Evolutionary conservation across 2,113 vertebrate genomes (phyloP), one percentile per base, ranked within the genome.

Genomic region (Nerophis ophidion): DNA sequence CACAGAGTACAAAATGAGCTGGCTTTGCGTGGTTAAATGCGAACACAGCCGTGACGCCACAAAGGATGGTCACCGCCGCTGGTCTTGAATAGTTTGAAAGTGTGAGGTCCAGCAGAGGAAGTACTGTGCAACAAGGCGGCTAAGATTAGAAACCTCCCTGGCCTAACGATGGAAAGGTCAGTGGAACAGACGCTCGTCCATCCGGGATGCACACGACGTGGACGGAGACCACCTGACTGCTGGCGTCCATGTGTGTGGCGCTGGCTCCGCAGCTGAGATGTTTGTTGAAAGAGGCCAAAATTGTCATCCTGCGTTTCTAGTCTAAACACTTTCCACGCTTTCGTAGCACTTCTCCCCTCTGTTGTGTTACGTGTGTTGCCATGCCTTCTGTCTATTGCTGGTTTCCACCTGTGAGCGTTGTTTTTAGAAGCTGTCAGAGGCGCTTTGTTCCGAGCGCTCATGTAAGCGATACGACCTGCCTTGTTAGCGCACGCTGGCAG

Each of bases 281-380:
- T 84, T 89, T 85, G 81, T 88, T 85, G 82, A 84, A 81, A 87
- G 68, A 81, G 71, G 66, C 38, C 57, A 47, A 58, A 69, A 70
- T 75, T 75, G 68, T 82, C 76, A 66, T 79, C 68, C 42, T 42
- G 42, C 33, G 44, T 60, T 64, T 76, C 49, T 12, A 85, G 76
- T 69, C 79, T 83, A 84, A 86, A 86, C 81, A 81, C 68, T 78
- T 79, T 83, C 72, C 72, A 71, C 75, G 26, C 46, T 26, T 53
- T 64, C 56, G 53, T 67, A 48, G 50, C 61, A 58, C 54, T 62
- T 45, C 48, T 65, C 16, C n/a, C 17, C 48, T 8, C 46, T 38
- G 63, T 71, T 77, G 60, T 64, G 72, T 71, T 59, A 62, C 38
- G 5, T 13, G 42, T 35, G 74, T 80, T 75, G 74, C 68, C 63